Evolutionary conservation across 35 echinoderm and acorn worm genomes (phyloP).

Genomic region (Acanthaster planci): DNA sequence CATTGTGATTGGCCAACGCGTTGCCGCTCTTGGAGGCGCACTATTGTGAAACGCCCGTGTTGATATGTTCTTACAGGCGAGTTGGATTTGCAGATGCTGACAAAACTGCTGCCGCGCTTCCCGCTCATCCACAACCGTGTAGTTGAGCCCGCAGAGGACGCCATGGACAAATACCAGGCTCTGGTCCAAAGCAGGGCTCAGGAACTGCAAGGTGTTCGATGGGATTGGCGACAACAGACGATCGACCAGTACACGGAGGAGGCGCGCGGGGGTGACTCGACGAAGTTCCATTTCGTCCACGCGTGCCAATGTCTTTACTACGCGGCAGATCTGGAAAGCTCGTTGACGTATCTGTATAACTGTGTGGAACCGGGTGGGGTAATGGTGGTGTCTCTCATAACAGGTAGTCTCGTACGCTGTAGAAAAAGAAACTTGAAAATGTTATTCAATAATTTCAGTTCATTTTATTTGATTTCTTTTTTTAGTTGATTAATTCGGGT

Average conservation of each 20-base stretch:
- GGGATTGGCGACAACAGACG: conserved; percentile 39
- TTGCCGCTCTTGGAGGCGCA: too few relatives aligned
- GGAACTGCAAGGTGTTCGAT: conserved; percentile 26
- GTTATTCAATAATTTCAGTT: too few relatives aligned
- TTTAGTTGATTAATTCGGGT: too few relatives aligned
- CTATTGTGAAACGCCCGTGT: too few relatives aligned
- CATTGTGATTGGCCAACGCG: too few relatives aligned
- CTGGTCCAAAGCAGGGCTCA: conserved; percentile 12
- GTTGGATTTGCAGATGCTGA: conserved; percentile 62
- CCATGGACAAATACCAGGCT: conserved; percentile 44
- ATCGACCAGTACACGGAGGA: conserved; percentile 40
- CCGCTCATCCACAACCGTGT: conserved; percentile 48
- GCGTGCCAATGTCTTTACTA: conserved; percentile 68
- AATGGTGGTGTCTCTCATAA: conserved; percentile 9
- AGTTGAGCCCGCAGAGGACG: conserved; percentile 49
- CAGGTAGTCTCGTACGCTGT: too few relatives aligned
- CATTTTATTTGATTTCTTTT: too few relatives aligned
- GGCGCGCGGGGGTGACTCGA: not conserved
- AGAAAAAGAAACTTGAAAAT: too few relatives aligned
- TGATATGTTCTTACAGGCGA: conserved; percentile 45
- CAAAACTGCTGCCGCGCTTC: conserved; percentile 14
- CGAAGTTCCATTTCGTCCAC: conserved; percentile 63
- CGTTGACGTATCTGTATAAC: conserved; percentile 49
- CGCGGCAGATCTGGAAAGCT: conserved; percentile 26
- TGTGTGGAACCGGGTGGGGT: conserved; percentile 61